These are phyloP conservation scores for Eupithecia inturbata DNA, from an alignment of 2,888 invertebrate species.

Conservation along the genomic window DNA sequence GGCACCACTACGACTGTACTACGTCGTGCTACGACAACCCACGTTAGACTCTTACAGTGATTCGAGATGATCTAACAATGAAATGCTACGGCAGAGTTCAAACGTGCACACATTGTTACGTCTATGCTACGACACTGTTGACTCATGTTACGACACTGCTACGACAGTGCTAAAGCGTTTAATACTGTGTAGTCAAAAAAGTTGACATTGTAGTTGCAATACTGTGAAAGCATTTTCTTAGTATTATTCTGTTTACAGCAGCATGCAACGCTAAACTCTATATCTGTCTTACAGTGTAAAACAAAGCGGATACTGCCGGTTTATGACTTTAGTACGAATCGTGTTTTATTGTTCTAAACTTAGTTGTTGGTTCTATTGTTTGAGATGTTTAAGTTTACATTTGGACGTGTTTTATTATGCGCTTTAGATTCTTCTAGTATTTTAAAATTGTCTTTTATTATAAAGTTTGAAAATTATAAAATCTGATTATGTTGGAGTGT, in stretches of 20 bases:
- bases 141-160: neutral
- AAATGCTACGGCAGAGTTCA: neutral
- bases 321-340: constrained; percentile 36
- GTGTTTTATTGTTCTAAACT: constrained; percentile 25
- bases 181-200: neutral
- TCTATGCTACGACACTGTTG: neutral
- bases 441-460: neutral
- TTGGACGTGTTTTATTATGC: neutral
- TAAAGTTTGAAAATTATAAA: too few relatives aligned
- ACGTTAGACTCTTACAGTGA: too few relatives aligned
- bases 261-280: constrained; percentile 35
- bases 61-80: too few relatives aligned
- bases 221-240: neutral
- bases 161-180: neutral
- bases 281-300: constrained; percentile 38
- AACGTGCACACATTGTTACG: neutral
- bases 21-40: neutral
- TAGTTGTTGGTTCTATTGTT: constrained; percentile 7
- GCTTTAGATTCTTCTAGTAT: neutral
- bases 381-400: neutral
- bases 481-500: too few relatives aligned
- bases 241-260: constrained; percentile 34
- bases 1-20: neutral
- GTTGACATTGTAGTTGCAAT: neutral
- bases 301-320: constrained; percentile 39